Percentiles rank a stretch among this genome's conserved stretches.
phyloP scores from a whole-genome alignment of 2,797 vertebrate species.

The Hydrocynus forskahlii region DNA sequence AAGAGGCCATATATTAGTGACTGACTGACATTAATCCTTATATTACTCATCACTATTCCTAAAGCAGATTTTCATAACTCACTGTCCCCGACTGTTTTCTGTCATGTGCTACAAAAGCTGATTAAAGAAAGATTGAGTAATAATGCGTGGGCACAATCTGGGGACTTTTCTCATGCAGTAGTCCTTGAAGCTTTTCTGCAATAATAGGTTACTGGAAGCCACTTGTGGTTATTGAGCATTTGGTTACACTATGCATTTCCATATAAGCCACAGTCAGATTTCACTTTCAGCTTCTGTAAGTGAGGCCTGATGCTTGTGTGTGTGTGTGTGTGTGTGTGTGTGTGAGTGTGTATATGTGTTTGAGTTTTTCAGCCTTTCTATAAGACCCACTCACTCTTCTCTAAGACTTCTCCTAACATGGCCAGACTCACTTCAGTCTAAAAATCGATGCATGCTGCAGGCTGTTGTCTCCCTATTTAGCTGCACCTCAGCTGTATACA shows the following conservation, averaged over 20 bases:
- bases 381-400: neutral
- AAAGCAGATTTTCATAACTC: neutral
- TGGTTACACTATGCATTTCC: neutral
- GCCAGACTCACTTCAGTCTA: slow-evolving; percentile 20
- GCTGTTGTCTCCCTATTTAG: slow-evolving; percentile 4
- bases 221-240: neutral
- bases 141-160: neutral
- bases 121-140: neutral
- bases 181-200: neutral
- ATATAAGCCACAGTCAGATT: slow-evolving; percentile 9
- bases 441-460: slow-evolving; percentile 18
- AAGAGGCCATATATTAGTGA: neutral
- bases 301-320: slow-evolving; percentile 1
- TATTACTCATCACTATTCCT: neutral
- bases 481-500: neutral
- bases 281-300: slow-evolving; percentile 22
- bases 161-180: neutral
- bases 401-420: slow-evolving; percentile 10
- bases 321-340: neutral
- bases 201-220: neutral
- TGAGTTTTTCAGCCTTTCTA: slow-evolving; percentile 1
- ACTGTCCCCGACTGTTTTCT: neutral
- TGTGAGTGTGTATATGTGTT: neutral
- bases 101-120: neutral
- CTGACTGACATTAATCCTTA: neutral